These are phyloP conservation scores for Synanceia verrucosa DNA, from an alignment of 2,797 vertebrate species.

Conservation along the genomic window DNA sequence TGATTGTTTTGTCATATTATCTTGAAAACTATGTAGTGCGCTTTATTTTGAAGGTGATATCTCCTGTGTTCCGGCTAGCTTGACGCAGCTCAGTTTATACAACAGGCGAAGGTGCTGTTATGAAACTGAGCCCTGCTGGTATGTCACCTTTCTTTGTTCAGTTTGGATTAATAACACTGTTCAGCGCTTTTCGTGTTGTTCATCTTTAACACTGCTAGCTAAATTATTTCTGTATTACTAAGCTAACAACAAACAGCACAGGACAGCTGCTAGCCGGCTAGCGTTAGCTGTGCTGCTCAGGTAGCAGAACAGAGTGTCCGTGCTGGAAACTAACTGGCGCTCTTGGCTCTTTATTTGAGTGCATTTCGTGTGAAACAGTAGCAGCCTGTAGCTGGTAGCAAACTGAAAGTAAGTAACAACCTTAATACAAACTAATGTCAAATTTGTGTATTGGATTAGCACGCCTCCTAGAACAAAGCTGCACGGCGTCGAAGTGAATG, in stretches of 20 bases:
- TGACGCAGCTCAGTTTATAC: not conserved
- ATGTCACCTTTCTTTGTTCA: conserved; percentile 29
- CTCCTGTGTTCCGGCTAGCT: not conserved
- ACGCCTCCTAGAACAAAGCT: not conserved
- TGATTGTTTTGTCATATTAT: not conserved
- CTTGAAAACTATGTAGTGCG: rapidly evolving
- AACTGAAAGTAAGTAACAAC: not conserved
- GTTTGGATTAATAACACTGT: not conserved
- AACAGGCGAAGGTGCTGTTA: conserved; percentile 16
- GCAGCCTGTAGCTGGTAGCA: no score
- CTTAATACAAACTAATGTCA: not conserved
- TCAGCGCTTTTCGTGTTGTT: not conserved
- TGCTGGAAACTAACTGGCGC: not conserved
- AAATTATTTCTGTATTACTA: not conserved
- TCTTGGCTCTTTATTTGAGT: not conserved
- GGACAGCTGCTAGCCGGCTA: not conserved
- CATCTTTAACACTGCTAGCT: rapidly evolving
- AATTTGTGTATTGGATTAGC: not conserved
- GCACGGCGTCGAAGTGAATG: not conserved
- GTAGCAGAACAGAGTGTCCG: conserved; percentile 44
- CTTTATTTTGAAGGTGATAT: conserved; percentile 49
- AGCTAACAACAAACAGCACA: not conserved
- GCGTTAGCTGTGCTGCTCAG: conserved; percentile 15
- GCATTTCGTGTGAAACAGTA: not conserved
- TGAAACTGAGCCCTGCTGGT: conserved; percentile 47